phyloP scores from a whole-genome alignment of 2,797 vertebrate species.

The Nothura maculosa region DNA sequence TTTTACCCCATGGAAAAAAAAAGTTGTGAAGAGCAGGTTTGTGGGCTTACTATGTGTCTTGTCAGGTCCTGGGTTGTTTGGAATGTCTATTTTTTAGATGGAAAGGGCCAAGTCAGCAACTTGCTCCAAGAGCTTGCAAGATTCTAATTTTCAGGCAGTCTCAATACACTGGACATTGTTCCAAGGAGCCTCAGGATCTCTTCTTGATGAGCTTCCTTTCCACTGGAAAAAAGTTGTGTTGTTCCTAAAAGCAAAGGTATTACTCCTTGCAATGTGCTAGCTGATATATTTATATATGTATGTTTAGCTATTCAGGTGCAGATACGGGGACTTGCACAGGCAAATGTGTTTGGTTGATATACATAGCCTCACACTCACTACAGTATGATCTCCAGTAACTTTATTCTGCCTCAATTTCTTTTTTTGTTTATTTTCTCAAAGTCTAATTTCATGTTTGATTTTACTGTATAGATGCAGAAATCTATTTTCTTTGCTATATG shows the following conservation, averaged over 20 bases:
- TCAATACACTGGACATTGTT: not conserved
- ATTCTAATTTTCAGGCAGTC: not conserved
- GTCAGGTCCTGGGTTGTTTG: not conserved
- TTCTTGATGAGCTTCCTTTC: not conserved
- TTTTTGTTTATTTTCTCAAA: not conserved
- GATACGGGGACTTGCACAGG: too few relatives aligned
- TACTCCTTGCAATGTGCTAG: not conserved
- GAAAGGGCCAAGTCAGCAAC: not conserved
- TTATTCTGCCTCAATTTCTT: not conserved
- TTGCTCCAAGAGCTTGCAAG: not conserved
- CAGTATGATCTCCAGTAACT: not conserved
- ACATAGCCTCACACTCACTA: not conserved
- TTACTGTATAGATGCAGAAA: not conserved
- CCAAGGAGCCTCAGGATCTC: not conserved
- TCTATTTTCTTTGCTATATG: not conserved
- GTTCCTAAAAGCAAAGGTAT: not conserved
- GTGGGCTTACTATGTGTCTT: rapidly evolving
- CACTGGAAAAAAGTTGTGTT: not conserved
- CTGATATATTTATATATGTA: not conserved
- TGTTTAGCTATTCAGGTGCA: not conserved
- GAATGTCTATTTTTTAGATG: not conserved
- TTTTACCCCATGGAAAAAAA: not conserved
- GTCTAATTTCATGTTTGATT: not conserved
- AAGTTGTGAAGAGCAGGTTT: not conserved
- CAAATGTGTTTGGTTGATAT: not conserved